Evolutionary conservation across 2,888 invertebrate genomes (phyloP), one percentile per base, ranked within the genome.

Genomic region (Catotricha subobsoleta): DNA sequence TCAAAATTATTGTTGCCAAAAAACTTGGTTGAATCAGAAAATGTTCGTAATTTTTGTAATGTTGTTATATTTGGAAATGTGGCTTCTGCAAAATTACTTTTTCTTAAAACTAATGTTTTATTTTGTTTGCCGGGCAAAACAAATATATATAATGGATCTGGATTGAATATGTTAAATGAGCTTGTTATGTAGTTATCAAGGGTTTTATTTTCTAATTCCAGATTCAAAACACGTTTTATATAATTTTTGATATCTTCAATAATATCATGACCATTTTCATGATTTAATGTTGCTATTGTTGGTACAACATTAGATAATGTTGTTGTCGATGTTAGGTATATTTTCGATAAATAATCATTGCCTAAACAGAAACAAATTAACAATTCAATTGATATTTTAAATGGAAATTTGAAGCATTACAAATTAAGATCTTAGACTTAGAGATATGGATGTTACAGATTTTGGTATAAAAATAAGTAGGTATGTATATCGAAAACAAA

Each of bases 41-140:
- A 6, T 16, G 13, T 36, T 20, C 16, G 20, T 13, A 40, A 20
- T 2, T 23, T 27, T 45, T 42, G 40, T 53, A 33, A 36, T 27
- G 41, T 25, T 3, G 53, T 52, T 9, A 61, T 45, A 45, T 60
- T 60, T 10, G 62, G 62, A 48, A 60, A 62, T 25, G 51, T 51
- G 3, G 61, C 59, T 16, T 50, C 47, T 20, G 45, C 43, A 43
- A 62, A 59, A 44, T 58, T 57, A 30, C 50, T 55, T 16, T 56
- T 37, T 40, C 45, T 43, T 20, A 50, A 49, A 1, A 47, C 40
- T 18, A 52, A 31, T 6, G 41, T 41, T 23, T 27, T 29, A 33
- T 45, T 43, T 16, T 43, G 27, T n/a, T 37, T 39, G 20, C 43
- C 44, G 7, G 59, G 58, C 43, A 60, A 46, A 46, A 52, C 46